A percentile compares a stretch with the other conserved stretches of the same genome.
Evolutionary conservation across 1,140 invertebrate genomes (phyloP).

Genomic region (Grapholita molesta): DNA sequence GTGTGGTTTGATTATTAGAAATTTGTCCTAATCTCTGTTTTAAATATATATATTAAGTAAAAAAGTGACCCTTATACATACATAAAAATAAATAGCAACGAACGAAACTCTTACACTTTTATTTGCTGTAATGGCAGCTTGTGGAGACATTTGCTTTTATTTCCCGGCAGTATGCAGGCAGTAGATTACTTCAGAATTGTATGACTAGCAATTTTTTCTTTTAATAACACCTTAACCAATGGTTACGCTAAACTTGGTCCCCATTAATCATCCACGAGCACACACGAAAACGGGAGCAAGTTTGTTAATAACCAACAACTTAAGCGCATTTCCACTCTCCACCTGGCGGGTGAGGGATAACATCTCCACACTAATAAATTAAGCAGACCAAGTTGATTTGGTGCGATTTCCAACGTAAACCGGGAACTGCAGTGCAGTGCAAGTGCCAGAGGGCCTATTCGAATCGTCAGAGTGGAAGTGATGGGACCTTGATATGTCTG

Average conservation of each 20-base stretch:
- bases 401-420: neutral
- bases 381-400: neutral
- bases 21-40: too few species aligned
- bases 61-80: too few species aligned
- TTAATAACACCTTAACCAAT: slow-evolving; percentile 19
- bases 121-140: too few species aligned
- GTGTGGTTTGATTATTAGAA: too few species aligned
- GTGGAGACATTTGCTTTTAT: too few species aligned
- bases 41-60: too few species aligned
- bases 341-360: neutral
- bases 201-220: neutral
- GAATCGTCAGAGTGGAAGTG: neutral
- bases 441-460: neutral
- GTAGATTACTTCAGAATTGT: neutral
- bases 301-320: slow-evolving; percentile 32
- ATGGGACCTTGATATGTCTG: too few species aligned
- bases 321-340: slow-evolving; percentile 9
- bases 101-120: too few species aligned
- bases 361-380: slow-evolving; percentile 15
- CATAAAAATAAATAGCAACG: too few species aligned
- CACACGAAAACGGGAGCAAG: slow-evolving; percentile 32
- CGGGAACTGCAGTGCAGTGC: neutral
- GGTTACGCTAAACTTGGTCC: slow-evolving; percentile 29
- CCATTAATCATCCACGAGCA: slow-evolving; percentile 37
- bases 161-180: too few species aligned